Evolutionary conservation across 2,888 invertebrate species (phyloP).

Genomic region (Masnerella sp.): DNA sequence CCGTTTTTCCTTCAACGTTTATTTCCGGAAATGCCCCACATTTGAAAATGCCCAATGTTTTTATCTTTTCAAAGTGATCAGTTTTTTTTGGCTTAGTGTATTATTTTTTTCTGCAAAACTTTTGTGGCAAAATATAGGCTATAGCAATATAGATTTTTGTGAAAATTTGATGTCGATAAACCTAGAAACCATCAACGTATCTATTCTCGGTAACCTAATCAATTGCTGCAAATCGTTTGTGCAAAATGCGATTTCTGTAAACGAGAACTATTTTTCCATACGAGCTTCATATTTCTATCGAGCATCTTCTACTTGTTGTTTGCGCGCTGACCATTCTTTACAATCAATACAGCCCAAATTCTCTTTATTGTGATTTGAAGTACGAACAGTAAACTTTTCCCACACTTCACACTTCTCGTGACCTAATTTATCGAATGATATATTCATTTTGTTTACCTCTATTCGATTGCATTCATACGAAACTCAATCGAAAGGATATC

Average conservation of each 20-base stretch:
- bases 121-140: too few species aligned
- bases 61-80: too few species aligned
- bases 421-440: slow-evolving; percentile 28
- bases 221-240: slow-evolving; percentile 17
- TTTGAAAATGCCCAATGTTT: too few species aligned
- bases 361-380: slow-evolving; percentile 11
- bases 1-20: too few species aligned
- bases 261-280: neutral
- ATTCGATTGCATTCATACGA: slow-evolving; percentile 33
- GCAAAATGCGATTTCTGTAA: slow-evolving; percentile 4
- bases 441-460: neutral
- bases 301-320: neutral
- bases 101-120: too few species aligned
- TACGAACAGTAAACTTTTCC: slow-evolving; percentile 15
- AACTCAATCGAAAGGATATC: slow-evolving; percentile 13
- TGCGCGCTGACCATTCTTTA: slow-evolving; percentile 29
- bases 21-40: too few species aligned
- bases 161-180: too few species aligned
- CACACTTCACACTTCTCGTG: slow-evolving; percentile 29
- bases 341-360: slow-evolving; percentile 20
- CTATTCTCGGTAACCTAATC: slow-evolving; percentile 15
- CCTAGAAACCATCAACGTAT: slow-evolving; percentile 2
- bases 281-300: slow-evolving; percentile 6
- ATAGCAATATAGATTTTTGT: too few species aligned
- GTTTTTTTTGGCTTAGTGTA: too few species aligned